These are phyloP conservation scores for Oophaga pumilio DNA, from an alignment of 2,113 vertebrate species.

Conservation along the genomic window DNA sequence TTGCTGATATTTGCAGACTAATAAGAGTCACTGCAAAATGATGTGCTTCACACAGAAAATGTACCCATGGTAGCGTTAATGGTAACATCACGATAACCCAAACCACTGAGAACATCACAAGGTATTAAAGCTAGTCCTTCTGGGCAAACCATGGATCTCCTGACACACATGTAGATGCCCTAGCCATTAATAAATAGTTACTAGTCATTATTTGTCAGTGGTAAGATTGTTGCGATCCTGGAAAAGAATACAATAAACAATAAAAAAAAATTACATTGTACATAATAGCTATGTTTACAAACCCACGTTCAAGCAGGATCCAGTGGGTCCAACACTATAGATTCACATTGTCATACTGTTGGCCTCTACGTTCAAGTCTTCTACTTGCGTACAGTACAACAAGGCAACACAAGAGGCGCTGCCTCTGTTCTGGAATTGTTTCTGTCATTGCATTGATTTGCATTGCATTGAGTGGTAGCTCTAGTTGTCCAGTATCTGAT, in stretches of 20 bases:
- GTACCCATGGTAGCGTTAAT: background rate
- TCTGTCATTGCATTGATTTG: conserved; percentile 89
- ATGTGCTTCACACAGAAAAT: conserved; percentile 10
- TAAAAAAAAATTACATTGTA: conserved; percentile 60
- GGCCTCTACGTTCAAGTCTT: conserved; percentile 85
- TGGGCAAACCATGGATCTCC: conserved; percentile 24
- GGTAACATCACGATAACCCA: background rate
- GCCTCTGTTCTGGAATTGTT: conserved; percentile 77
- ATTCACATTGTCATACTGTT: conserved; percentile 74
- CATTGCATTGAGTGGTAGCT: conserved; percentile 90
- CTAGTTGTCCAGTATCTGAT: conserved; percentile 78
- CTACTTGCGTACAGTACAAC: conserved; percentile 72
- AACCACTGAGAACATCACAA: conserved; percentile 1
- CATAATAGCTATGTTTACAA: conserved; percentile 62
- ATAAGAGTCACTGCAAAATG: background rate
- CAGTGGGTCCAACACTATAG: conserved; percentile 69
- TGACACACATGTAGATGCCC: conserved; percentile 55
- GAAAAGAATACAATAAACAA: conserved; percentile 65
- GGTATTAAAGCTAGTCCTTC: conserved; percentile 42
- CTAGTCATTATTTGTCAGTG: conserved; percentile 69
- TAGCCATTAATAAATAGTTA: conserved; percentile 70
- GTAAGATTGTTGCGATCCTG: conserved; percentile 67
- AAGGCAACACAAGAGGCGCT: conserved; percentile 75
- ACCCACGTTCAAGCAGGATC: conserved; percentile 65
- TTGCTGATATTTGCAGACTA: conserved; percentile 7